These are phyloP conservation scores for Xestia c-nigrum DNA, from an alignment of 2,888 invertebrate species.

Conservation along the genomic window DNA sequence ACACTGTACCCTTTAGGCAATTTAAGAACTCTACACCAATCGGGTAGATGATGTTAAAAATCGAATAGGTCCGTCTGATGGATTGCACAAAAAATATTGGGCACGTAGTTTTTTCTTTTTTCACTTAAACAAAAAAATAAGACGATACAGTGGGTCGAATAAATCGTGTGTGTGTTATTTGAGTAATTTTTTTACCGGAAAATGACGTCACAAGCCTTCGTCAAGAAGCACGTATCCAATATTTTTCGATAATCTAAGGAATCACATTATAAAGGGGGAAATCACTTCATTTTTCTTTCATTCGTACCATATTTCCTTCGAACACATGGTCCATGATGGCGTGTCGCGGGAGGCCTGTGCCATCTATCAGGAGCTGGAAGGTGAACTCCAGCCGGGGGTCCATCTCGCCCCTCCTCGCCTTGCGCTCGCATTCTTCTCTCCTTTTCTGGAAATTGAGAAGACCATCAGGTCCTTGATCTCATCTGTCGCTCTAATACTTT, in stretches of 20 bases:
- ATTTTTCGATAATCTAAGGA: no score
- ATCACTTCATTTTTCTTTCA: neutral
- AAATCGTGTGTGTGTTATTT: no score
- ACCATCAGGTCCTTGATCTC: constrained; percentile 14
- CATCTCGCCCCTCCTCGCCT: constrained; percentile 97
- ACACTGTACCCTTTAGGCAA: neutral
- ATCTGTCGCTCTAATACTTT: neutral
- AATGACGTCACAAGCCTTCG: neutral
- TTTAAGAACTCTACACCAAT: neutral
- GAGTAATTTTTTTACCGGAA: no score
- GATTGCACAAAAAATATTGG: no score
- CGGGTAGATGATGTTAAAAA: no score
- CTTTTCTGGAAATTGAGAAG: constrained; percentile 86
- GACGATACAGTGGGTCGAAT: no score
- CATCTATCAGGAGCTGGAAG: constrained; percentile 96
- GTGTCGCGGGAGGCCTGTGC: constrained; percentile 94
- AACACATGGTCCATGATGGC: constrained; percentile 98
- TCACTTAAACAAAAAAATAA: no score
- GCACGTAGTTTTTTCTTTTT: no score
- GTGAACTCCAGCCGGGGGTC: constrained; percentile 97
- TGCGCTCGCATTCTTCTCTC: constrained; percentile 97
- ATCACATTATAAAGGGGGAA: neutral
- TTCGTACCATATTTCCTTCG: constrained; percentile 95
- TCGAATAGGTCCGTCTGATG: no score
- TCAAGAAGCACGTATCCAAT: no score